Conservation (phyloP, 2,797 vertebrate species). For the Tolypeutes matacus region DNA sequence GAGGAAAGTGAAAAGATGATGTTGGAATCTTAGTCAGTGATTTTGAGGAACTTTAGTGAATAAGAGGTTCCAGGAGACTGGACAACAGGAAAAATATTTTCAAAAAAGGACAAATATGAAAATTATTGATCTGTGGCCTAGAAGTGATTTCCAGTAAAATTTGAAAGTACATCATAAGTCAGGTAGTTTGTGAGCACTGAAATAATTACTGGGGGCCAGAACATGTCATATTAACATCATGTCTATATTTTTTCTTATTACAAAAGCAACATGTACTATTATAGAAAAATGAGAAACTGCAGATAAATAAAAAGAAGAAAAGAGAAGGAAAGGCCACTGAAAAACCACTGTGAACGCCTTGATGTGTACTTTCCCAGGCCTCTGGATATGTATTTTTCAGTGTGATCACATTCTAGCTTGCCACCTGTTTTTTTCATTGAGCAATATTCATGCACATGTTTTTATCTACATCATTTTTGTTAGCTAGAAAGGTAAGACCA, state of each 20-base stretch:
- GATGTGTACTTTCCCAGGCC: neutral
- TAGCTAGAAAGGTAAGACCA: neutral
- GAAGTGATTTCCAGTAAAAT: neutral
- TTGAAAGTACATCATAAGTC: neutral
- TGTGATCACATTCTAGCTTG: neutral
- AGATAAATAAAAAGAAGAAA: neutral
- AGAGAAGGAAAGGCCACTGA: neutral
- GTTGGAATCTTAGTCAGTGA: neutral
- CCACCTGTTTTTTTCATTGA: neutral
- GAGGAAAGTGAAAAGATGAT: fast-evolving
- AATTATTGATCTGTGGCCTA: neutral
- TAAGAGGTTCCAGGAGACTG: neutral
- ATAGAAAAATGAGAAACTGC: neutral
- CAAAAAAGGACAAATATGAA: neutral
- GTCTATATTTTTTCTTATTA: neutral
- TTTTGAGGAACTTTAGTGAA: neutral
- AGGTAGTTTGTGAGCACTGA: neutral
- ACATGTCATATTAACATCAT: fast-evolving
- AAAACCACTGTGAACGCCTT: neutral
- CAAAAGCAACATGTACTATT: neutral
- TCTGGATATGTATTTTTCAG: neutral
- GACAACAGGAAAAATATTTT: neutral
- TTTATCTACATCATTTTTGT: neutral
- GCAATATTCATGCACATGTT: neutral
- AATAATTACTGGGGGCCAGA: neutral